Conservation (phyloP, 2,797 vertebrate species). For the Telmatherina bonti region DNA sequence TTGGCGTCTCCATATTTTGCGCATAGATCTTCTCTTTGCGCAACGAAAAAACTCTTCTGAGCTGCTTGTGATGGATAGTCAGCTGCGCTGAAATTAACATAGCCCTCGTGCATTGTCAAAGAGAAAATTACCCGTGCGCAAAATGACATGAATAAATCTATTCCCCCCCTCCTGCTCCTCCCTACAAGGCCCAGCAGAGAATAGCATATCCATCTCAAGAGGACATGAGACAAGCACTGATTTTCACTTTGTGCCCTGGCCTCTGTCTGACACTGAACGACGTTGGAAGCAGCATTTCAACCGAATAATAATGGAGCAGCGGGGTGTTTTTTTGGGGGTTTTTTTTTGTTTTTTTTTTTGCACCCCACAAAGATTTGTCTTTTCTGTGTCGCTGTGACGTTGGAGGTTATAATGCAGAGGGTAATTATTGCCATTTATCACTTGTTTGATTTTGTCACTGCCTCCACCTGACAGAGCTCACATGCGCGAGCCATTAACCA, state of each 20-base stretch:
- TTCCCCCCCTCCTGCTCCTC: conserved; percentile 33
- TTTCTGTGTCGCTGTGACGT: conserved; percentile 65
- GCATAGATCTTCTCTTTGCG: conserved; percentile 40
- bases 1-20: conserved; percentile 35
- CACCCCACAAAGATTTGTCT: conserved; percentile 66
- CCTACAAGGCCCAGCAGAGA: conserved; percentile 43
- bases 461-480: conserved; percentile 35
- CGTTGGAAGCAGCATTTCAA: conserved; percentile 67
- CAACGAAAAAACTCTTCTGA: conserved; percentile 43
- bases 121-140: conserved; percentile 64
- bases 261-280: conserved; percentile 70
- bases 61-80: conserved; percentile 64
- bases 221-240: conserved; percentile 60
- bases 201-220: conserved; percentile 69
- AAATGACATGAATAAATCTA: conserved; percentile 73
- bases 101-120: conserved; percentile 54
- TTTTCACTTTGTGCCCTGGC: conserved; percentile 58
- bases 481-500: conserved; percentile 74
- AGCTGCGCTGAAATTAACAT: conserved; percentile 65
- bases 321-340: too few relatives aligned
- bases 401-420: conserved; percentile 76
- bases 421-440: conserved; percentile 86
- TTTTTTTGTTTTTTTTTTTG: too few relatives aligned
- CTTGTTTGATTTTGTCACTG: conserved; percentile 75
- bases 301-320: conserved; percentile 72